Evolutionary conservation across 2,113 vertebrate species (phyloP).

Genomic region (Smithornis capensis): DNA sequence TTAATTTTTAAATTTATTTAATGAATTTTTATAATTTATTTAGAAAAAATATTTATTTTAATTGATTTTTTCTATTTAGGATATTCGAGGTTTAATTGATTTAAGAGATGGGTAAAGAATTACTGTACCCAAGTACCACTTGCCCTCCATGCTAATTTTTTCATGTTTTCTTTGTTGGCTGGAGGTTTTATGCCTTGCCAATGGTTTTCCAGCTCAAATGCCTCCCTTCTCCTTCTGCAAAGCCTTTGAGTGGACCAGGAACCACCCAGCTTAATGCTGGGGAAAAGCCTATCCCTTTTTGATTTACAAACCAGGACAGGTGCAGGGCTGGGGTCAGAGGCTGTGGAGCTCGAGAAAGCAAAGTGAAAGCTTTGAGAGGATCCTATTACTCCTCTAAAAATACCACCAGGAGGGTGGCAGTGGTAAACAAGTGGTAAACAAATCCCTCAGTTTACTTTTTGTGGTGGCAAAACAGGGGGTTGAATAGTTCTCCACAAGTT

Average conservation of each 20-base stretch:
- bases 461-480: neutral
- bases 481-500: neutral
- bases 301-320: neutral
- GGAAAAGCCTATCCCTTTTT: neutral
- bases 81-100: neutral
- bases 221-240: neutral
- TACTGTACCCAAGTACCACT: accelerated
- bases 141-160: neutral
- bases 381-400: constrained; percentile 48
- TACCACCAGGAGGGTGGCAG: neutral
- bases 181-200: neutral
- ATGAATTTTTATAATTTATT: neutral
- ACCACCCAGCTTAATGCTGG: neutral
- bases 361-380: neutral
- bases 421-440: constrained; percentile 43
- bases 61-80: neutral
- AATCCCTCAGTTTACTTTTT: neutral
- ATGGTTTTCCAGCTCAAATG: neutral
- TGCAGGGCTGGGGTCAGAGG: neutral
- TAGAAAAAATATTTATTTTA: neutral
- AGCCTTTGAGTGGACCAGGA: neutral
- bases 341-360: neutral
- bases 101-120: neutral
- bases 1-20: neutral
- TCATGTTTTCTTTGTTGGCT: accelerated